Base-by-base conservation (phyloP, 2,888 invertebrate species). In the Lordiphosa andalusiaca region DNA sequence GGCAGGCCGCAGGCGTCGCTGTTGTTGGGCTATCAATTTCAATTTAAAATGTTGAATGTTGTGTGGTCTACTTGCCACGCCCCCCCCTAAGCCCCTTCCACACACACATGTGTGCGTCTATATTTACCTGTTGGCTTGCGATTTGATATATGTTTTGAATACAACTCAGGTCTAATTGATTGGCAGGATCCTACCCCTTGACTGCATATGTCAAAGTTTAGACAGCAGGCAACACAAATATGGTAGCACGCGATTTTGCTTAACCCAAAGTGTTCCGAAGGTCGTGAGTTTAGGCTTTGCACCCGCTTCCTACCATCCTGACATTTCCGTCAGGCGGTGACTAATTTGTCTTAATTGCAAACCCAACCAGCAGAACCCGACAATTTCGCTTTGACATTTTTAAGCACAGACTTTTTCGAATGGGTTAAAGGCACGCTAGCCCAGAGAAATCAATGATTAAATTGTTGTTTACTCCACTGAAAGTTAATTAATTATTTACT, bases 141-240 rank as follows among this genome's bases (percentile, higher is more conserved):
- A 65, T 72, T 46, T 38, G 51, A 37, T 36, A 35, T 16, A 48
- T 54, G 54, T 55, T 67, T 60, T 47, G 54, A 38, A 52, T 54
- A 57, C 65, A 63, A 52, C 52, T 10, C 30, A 69, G 63, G 63
- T 78, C 72, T 82, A 76, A 76, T 76, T 76, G 76, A 76, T 82
- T 72, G 76, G 80, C 76, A 67, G 69, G 41, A 63, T 40, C 36
- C 44, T 16, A 25, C 13, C 30, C 55, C 50, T 38, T 59, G 68
- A 75, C 68, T 68, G 70, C 73, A 78, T 82, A 83, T 83, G 83
- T 76, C 85, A 84, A 71, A 84, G 83, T 73, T 82, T 76, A 77
- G 86, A 86, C 85, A 83, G 70, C 69, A 60, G 61, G 80, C 48
- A 86, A 80, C 81, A 73, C 73, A 86, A 80, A 84, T 86, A 80